Percentiles rank a stretch among this genome's conserved stretches.
Conservation (phyloP, 2,113 vertebrate species). For the Charina bottae region DNA sequence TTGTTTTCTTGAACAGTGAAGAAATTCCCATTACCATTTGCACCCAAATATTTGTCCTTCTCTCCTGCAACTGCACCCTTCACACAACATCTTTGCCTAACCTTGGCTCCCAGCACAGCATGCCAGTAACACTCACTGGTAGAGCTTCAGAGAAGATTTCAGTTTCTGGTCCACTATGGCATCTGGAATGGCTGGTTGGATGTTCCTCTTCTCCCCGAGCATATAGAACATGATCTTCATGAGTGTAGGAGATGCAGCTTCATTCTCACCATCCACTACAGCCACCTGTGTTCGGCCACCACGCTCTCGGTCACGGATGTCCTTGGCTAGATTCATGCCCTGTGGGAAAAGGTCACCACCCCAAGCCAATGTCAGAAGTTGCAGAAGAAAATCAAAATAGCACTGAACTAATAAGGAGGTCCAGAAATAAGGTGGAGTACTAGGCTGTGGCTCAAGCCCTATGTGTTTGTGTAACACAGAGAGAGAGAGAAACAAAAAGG, state of each 20-base stretch:
- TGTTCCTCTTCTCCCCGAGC: slow-evolving; percentile 74
- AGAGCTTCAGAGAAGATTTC: slow-evolving; percentile 81
- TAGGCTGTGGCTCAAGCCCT: background rate
- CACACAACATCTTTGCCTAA: background rate
- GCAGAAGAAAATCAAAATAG: background rate
- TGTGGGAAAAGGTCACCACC: slow-evolving; percentile 57
- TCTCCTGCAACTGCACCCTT: background rate
- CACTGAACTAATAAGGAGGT: background rate
- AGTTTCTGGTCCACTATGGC: slow-evolving; percentile 76
- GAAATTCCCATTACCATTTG: background rate
- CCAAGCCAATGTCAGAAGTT: background rate
- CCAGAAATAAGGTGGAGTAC: background rate
- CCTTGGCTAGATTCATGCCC: slow-evolving; percentile 86
- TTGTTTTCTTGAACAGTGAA: background rate
- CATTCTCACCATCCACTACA: slow-evolving; percentile 81
- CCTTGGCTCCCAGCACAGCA: accelerated
- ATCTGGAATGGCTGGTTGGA: slow-evolving; percentile 76
- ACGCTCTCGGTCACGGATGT: slow-evolving; percentile 86
- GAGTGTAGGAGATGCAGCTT: slow-evolving; percentile 68
- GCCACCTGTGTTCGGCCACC: slow-evolving; percentile 82
- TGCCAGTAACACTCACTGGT: slow-evolving; percentile 75
- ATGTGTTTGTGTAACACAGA: background rate
- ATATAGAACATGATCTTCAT: slow-evolving; percentile 78
- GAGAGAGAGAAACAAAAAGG: background rate
- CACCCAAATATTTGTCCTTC: background rate